Percentiles rank a stretch among this genome's conserved stretches.
Conservation (phyloP, 2,797 vertebrate genomes). For the Anomalospiza imberbis region DNA sequence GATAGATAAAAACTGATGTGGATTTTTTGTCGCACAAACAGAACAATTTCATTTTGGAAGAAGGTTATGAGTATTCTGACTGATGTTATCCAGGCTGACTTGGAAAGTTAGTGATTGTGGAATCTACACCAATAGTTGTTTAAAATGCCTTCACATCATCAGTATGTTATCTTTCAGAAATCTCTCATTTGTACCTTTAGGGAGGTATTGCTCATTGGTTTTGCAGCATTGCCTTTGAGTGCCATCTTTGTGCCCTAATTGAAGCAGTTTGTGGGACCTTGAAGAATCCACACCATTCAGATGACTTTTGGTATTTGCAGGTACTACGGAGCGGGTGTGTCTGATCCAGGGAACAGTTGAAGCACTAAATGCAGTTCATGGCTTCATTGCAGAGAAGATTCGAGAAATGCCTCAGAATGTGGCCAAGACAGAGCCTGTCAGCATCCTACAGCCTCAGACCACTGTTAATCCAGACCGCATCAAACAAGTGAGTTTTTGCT, state of each 20-base stretch:
- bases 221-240: background rate
- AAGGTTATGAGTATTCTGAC: background rate
- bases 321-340: constrained; percentile 98
- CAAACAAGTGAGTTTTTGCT: constrained; percentile 92
- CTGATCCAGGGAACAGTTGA: constrained; percentile 99
- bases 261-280: background rate
- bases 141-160: background rate
- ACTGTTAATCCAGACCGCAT: constrained; percentile 98
- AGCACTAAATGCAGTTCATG: constrained; percentile 97
- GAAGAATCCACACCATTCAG: background rate
- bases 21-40: background rate
- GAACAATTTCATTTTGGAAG: background rate
- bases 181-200: background rate
- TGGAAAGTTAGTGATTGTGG: background rate
- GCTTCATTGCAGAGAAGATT: constrained; percentile 99
- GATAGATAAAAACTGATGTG: background rate
- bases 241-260: background rate
- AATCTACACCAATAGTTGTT: background rate
- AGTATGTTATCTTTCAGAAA: background rate
- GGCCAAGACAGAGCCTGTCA: constrained; percentile 98
- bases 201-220: background rate
- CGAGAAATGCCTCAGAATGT: constrained; percentile 99
- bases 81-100: background rate
- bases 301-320: constrained; percentile 66
- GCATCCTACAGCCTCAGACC: constrained; percentile 98